phyloP scores from a whole-genome alignment of 2,797 vertebrate species.

The Hydrophis major region DNA sequence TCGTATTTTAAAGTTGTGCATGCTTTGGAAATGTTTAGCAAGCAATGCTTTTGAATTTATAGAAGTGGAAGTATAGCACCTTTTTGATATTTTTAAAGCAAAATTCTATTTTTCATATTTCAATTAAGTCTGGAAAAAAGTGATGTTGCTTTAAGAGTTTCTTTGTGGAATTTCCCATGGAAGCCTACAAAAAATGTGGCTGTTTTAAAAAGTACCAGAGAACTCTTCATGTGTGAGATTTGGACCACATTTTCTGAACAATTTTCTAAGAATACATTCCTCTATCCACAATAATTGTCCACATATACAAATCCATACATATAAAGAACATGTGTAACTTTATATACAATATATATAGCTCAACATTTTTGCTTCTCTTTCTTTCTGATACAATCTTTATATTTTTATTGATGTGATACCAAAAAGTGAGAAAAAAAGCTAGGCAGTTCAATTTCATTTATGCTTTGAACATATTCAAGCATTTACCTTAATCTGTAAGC shows the following conservation, averaged over 20 bases:
- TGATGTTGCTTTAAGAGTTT: neutral
- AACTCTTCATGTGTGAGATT: neutral
- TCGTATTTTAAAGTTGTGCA: neutral
- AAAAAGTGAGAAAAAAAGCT: neutral
- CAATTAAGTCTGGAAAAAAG: neutral
- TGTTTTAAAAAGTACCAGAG: neutral
- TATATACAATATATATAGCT: neutral
- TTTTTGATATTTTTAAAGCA: neutral
- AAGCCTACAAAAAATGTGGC: neutral
- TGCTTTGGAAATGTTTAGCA: neutral
- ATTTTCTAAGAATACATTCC: neutral
- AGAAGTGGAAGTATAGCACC: neutral
- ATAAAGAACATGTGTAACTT: neutral
- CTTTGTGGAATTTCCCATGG: neutral
- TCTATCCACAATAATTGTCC: neutral
- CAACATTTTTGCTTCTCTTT: neutral
- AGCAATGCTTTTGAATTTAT: neutral
- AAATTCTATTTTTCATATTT: neutral
- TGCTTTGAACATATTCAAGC: neutral
- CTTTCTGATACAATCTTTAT: neutral
- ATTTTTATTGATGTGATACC: neutral
- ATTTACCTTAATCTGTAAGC: neutral
- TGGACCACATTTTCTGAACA: neutral
- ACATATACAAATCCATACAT: neutral
- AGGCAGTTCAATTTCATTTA: neutral